A percentile compares a stretch with the other conserved stretches of the same genome.
These are phyloP conservation scores for Ceyx cyanopectus DNA, from an alignment of 2,113 vertebrate genomes.

Conservation along the genomic window DNA sequence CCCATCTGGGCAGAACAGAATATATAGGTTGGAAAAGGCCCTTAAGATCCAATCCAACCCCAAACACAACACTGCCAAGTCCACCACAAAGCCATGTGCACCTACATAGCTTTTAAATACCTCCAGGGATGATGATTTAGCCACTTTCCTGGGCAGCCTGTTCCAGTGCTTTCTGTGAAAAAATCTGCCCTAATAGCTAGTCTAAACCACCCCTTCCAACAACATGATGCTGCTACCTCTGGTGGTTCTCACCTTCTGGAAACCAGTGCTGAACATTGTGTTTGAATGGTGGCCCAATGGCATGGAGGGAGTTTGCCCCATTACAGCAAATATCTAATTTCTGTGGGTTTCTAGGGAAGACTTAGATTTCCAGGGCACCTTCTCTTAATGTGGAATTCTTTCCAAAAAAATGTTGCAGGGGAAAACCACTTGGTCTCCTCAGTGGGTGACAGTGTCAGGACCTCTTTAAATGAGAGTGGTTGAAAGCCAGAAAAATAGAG, in stretches of 20 bases:
- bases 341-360: not conserved
- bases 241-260: not conserved
- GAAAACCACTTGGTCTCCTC: not conserved
- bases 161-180: not conserved
- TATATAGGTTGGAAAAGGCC: not conserved
- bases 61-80: not conserved
- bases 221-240: not conserved
- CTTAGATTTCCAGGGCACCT: not conserved
- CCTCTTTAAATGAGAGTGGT: not conserved
- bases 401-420: not conserved
- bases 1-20: not conserved
- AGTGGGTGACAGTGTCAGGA: not conserved
- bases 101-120: not conserved
- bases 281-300: not conserved
- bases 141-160: not conserved
- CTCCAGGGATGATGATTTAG: not conserved
- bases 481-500: not conserved
- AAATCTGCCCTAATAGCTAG: not conserved
- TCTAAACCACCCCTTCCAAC: rapidly evolving
- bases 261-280: not conserved
- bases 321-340: not conserved
- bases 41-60: not conserved
- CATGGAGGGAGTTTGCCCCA: not conserved
- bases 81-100: not conserved
- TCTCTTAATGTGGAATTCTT: not conserved